Evolutionary conservation across 2,888 invertebrate genomes (phyloP), one percentile per base, ranked within the genome.

Genomic region (Perdita meconis): DNA sequence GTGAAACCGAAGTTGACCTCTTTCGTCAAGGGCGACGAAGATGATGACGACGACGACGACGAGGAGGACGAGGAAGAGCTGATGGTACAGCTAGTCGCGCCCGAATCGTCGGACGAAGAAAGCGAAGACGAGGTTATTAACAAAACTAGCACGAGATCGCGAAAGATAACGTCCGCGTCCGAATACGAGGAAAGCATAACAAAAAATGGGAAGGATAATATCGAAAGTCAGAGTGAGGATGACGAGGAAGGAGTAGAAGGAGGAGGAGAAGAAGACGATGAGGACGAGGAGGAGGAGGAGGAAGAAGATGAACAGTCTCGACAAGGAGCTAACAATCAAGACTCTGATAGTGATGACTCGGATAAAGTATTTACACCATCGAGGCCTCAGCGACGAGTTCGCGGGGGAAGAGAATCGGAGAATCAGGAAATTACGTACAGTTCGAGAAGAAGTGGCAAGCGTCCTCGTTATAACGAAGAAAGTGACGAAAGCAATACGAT

Each of bases 391-490:
- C 86, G 88, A 63, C 87, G 81, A 51, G 76, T 61, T 51, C 83
- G 87, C 8, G 24, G 44, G 19, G 47, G 53, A 0, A 71, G 84
- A 36, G 84, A 87, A 36, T 74, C 71, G 10, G 83, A 86, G 16
- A 83, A 78, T 61, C 84, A 70, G 12, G 86, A 86, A 13, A 56
- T 24, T 16, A 47, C 66, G 19, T 67, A 72, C 22, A 69, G 82
- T 51, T 65, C 87, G n/a, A 83, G 89, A 47, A 85, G 90, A 66
- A 84, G 81, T 22, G 85, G 87, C 10, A 93, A 92, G 79, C 89
- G 92, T 26, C 89, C 90, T 40, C 85, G 88, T 56, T 92, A 92
- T 67, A 91, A 90, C 56, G 92, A 93, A 70, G 91, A 91, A 24
- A 90, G 90, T 36, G 89, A 89, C 5, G 89, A 87, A 30, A 88